Evolutionary conservation across 2,888 invertebrate species (phyloP), one percentile per base, ranked within the genome.

Genomic region (Unio delphinus): DNA sequence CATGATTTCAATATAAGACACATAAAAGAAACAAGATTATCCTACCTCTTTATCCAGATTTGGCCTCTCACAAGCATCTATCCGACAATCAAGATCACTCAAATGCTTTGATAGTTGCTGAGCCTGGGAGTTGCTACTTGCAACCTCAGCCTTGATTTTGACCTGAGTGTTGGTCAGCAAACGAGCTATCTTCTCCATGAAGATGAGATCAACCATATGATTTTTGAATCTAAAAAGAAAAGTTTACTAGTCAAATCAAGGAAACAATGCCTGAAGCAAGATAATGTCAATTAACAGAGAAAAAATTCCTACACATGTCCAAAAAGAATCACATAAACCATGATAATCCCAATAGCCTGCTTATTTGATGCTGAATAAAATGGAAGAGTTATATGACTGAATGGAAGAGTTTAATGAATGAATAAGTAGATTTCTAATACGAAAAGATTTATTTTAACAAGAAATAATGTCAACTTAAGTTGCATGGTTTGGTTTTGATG

Each of bases 121-220:
- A 7, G 88, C 87, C 74, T 88, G 87, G 0, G 79, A 79, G 82
- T 90, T 90, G 76, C 87, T 87, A 68, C 84, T 83, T 61, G 89
- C 88, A 17, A 90, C 90, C 75, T 89, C 89, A 6, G 85, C 83
- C 73, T 90, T 90, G 45, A 90, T 87, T 78, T 88, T 89, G 57
- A 90, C 88, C 80, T 90, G 90, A 0, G 89, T 88, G 78, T 90
- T 89, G 30, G 89, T 89, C 68, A 90, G 75, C 89, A 89, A 89
- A 54, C 89, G 83, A 0, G 88, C 86, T 18, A 90, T 84, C 76
- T 85, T 87, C 83, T 90, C 90, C 87, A 90, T 89, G 76, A 90
- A 90, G 56, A 87, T 80, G 69, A 90, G 81, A 78, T 90, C 90
- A 76, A 88, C 83, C 87, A 90, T 87, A 78, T 90, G 89, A 75